Evolutionary conservation across 2,888 invertebrate species (phyloP).

Genomic region (Athalia cordata): DNA sequence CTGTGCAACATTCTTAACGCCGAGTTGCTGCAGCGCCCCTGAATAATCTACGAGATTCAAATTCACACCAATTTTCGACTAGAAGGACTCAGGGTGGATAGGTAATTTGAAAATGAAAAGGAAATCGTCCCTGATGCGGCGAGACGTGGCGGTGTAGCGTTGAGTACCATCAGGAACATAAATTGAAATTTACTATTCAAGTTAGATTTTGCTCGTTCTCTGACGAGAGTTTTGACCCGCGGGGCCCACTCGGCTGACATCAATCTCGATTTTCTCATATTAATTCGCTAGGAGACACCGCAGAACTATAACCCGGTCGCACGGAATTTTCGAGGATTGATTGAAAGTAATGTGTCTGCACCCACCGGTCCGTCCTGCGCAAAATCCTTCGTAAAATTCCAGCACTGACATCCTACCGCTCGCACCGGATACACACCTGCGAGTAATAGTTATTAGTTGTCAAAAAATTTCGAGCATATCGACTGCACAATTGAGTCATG

Average conservation of each 20-base stretch:
- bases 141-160: background rate
- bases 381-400: background rate
- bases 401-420: slow-evolving; percentile 6
- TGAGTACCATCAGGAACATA: slow-evolving; percentile 6
- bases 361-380: background rate
- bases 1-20: slow-evolving; percentile 70
- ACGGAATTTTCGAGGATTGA: slow-evolving; percentile 38
- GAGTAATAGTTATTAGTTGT: too few species aligned
- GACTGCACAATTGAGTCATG: too few species aligned
- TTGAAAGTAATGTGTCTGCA: slow-evolving; percentile 43
- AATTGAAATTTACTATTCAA: slow-evolving; percentile 40
- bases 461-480: too few species aligned
- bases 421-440: too few species aligned
- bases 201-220: slow-evolving; percentile 38
- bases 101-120: slow-evolving; percentile 31
- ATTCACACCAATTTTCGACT: slow-evolving; percentile 71
- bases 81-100: background rate
- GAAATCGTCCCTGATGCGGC: background rate
- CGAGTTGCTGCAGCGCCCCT: slow-evolving; percentile 62
- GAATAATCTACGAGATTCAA: slow-evolving; percentile 66
- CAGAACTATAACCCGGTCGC: slow-evolving; percentile 32
- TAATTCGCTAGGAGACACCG: slow-evolving; percentile 32
- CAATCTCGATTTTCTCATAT: slow-evolving; percentile 42
- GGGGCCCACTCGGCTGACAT: slow-evolving; percentile 24
- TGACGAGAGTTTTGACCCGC: slow-evolving; percentile 38